phyloP scores from a whole-genome alignment of 2,888 invertebrate genomes.

The Masnerella sp. region DNA sequence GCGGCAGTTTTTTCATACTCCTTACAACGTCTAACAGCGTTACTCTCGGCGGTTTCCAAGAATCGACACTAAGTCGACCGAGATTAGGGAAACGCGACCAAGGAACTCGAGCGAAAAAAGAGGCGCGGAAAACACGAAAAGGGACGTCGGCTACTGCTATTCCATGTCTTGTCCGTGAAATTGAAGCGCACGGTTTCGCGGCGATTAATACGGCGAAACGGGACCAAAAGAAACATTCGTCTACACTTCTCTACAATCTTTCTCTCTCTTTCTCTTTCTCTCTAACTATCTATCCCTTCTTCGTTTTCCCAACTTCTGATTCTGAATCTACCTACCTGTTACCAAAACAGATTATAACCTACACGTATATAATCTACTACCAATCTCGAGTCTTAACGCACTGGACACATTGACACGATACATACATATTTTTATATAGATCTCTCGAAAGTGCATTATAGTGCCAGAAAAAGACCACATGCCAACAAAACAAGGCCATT shows the following conservation, averaged over 20 bases:
- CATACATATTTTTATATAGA: slow-evolving; percentile 76
- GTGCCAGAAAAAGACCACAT: slow-evolving; percentile 71
- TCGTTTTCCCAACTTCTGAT: slow-evolving; percentile 50
- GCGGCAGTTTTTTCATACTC: slow-evolving; percentile 45
- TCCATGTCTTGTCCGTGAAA: slow-evolving; percentile 65
- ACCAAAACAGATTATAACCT: slow-evolving; percentile 26
- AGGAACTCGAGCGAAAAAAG: slow-evolving; percentile 20
- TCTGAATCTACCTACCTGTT: slow-evolving; percentile 41
- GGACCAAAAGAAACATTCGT: slow-evolving; percentile 69
- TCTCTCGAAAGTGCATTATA: slow-evolving; percentile 76
- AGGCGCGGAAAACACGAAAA: slow-evolving; percentile 27
- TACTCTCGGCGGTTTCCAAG: slow-evolving; percentile 29
- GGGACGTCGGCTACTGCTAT: slow-evolving; percentile 66
- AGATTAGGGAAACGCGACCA: background rate
- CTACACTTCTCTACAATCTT: slow-evolving; percentile 63
- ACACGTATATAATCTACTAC: slow-evolving; percentile 32
- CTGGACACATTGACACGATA: slow-evolving; percentile 71
- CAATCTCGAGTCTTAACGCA: slow-evolving; percentile 68
- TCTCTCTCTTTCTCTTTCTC: slow-evolving; percentile 28
- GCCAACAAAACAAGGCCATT: slow-evolving; percentile 65
- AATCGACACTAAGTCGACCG: background rate
- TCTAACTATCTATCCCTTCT: slow-evolving; percentile 42
- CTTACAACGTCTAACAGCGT: slow-evolving; percentile 40
- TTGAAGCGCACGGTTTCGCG: slow-evolving; percentile 68
- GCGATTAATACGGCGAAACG: slow-evolving; percentile 71